These are phyloP conservation scores for Chunga burmeisteri DNA, from an alignment of 2,113 vertebrate species.

Conservation along the genomic window DNA sequence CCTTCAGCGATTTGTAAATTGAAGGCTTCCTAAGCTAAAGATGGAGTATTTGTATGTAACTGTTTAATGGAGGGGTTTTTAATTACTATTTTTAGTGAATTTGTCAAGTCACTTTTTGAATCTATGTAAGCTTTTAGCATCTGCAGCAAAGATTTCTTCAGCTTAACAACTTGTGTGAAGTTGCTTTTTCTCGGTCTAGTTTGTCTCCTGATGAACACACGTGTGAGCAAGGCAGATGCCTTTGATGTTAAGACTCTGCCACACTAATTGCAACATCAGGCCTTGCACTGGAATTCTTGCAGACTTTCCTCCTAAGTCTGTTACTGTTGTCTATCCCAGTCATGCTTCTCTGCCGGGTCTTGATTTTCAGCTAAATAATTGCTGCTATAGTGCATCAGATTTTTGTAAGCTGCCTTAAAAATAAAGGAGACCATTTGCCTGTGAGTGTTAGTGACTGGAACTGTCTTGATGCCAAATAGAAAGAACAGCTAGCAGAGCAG, in stretches of 20 bases:
- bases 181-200: not conserved
- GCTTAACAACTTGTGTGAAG: not conserved
- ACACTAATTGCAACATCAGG: not conserved
- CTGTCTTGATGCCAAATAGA: not conserved
- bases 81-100: not conserved
- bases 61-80: not conserved
- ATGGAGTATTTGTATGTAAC: not conserved
- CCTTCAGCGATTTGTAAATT: not conserved
- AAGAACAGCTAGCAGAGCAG: not conserved
- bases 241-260: not conserved
- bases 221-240: not conserved
- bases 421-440: not conserved
- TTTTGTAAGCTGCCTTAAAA: not conserved
- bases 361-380: not conserved
- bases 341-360: not conserved
- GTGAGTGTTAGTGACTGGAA: not conserved
- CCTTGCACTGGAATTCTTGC: not conserved
- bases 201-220: not conserved
- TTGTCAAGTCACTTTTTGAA: not conserved
- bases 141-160: not conserved
- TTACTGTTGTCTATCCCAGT: not conserved
- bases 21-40: not conserved
- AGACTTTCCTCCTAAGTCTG: not conserved
- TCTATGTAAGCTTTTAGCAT: not conserved
- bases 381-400: not conserved